Conservation (phyloP, 2,888 invertebrate species). For the Dione vanillae region DNA sequence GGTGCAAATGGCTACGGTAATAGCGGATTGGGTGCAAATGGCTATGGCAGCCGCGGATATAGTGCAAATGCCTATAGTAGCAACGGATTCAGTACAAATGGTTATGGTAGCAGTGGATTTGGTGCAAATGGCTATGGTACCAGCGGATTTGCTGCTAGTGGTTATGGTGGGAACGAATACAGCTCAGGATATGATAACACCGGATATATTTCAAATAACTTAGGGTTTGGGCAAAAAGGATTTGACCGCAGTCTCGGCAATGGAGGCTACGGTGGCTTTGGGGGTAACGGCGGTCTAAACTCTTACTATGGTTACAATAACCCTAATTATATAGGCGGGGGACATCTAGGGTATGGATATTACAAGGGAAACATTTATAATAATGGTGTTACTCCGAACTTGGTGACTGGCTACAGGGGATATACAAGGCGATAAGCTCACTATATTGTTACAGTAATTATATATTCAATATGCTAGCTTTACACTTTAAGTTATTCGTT, state of each 20-base stretch:
- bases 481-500: no score
- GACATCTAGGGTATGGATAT: slow-evolving; percentile 86
- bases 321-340: slow-evolving; percentile 79
- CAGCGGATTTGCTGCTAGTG: slow-evolving; percentile 16
- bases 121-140: slow-evolving; percentile 19
- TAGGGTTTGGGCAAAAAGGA: neutral
- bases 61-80: slow-evolving; percentile 12
- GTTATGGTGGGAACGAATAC: slow-evolving; percentile 2
- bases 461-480: neutral
- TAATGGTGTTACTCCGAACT: slow-evolving; percentile 74
- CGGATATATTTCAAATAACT: slow-evolving; percentile 35
- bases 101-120: slow-evolving; percentile 24
- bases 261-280: slow-evolving; percentile 76
- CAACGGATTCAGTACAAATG: slow-evolving; percentile 12
- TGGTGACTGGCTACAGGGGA: slow-evolving; percentile 80
- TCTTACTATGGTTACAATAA: slow-evolving; percentile 85
- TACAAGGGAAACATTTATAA: slow-evolving; percentile 76
- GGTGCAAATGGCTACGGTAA: slow-evolving; percentile 16
- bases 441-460: neutral
- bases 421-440: slow-evolving; percentile 58
- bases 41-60: no score
- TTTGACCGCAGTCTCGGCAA: slow-evolving; percentile 41
- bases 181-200: slow-evolving; percentile 28
- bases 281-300: slow-evolving; percentile 84
- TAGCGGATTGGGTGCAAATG: slow-evolving; percentile 10